Conservation (phyloP, 2,888 invertebrate species). For the Agonopterix alstromeriana region DNA sequence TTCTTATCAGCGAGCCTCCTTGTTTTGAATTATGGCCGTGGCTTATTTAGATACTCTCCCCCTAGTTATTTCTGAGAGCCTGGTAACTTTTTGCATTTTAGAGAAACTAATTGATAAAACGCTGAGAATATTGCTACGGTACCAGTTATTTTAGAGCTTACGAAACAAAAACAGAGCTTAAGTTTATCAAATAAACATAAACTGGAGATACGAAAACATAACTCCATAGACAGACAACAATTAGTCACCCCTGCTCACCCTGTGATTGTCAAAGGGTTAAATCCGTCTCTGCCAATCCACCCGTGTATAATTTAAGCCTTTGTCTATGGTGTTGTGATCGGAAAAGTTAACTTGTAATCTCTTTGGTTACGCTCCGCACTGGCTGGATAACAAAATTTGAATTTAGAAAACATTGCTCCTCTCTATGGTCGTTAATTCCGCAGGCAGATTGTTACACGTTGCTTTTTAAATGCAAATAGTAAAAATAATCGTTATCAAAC, state of each 20-base stretch:
- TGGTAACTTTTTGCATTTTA: slow-evolving; percentile 3
- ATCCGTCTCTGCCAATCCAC: slow-evolving; percentile 49
- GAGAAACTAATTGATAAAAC: too few species aligned
- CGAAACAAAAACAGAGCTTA: slow-evolving; percentile 1
- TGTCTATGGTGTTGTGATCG: slow-evolving; percentile 72
- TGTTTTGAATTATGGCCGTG: slow-evolving; percentile 64
- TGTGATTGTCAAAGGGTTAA: slow-evolving; percentile 50
- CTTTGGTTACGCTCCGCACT: slow-evolving; percentile 42
- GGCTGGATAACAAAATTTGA: slow-evolving; percentile 10
- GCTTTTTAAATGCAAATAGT: slow-evolving; percentile 19
- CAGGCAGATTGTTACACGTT: background rate
- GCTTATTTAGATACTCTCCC: slow-evolving; percentile 34
- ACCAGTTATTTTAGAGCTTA: background rate
- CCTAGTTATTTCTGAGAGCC: slow-evolving; percentile 27
- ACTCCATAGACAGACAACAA: slow-evolving; percentile 45
- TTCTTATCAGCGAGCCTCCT: slow-evolving; percentile 67
- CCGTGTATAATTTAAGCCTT: slow-evolving; percentile 68
- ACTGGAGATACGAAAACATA: slow-evolving; percentile 11
- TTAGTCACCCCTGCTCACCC: slow-evolving; percentile 58
- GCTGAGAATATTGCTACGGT: too few species aligned
- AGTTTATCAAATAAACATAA: slow-evolving; percentile 18
- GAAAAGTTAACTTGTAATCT: slow-evolving; percentile 73
- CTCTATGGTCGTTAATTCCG: background rate
- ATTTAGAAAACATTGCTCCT: slow-evolving; percentile 5
- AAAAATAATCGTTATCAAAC: slow-evolving; percentile 42